Evolutionary conservation across 2,888 invertebrate genomes (phyloP).

Genomic region (Oxyscelio sp.): DNA sequence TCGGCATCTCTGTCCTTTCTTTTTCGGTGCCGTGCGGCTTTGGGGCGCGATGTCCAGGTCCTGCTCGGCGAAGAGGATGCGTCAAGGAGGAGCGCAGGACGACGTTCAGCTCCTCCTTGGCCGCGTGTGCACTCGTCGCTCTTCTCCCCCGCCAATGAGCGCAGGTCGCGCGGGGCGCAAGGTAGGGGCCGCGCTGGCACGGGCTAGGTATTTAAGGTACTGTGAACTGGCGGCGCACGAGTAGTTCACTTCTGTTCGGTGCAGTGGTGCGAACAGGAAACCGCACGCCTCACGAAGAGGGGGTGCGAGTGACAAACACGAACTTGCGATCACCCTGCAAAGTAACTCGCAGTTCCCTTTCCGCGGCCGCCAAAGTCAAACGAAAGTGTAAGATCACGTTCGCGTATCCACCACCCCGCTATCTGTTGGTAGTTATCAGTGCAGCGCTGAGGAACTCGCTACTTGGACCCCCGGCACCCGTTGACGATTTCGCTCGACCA

Average conservation of each 20-base stretch:
- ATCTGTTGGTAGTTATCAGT: no score
- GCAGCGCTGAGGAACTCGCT: no score
- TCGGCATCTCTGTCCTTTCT: constrained; percentile 31
- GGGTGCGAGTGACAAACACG: constrained; percentile 49
- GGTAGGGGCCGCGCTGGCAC: constrained; percentile 90
- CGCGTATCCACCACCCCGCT: no score
- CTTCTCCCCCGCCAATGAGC: constrained; percentile 85
- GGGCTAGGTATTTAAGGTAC: constrained; percentile 90
- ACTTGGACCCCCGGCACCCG: constrained; percentile 8
- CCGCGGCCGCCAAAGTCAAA: no score
- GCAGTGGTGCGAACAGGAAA: constrained; percentile 83
- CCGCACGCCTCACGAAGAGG: constrained; percentile 77
- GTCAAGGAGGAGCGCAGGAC: constrained; percentile 68
- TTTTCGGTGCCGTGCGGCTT: constrained; percentile 13
- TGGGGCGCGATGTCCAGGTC: constrained; percentile 73
- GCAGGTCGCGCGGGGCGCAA: constrained; percentile 89
- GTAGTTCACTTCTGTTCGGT: constrained; percentile 90
- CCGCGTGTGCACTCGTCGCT: constrained; percentile 78
- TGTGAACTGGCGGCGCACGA: constrained; percentile 90
- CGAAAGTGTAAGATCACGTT: no score
- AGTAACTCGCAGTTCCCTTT: no score
- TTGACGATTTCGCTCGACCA: constrained; percentile 2
- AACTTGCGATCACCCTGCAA: no score
- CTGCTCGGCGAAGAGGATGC: constrained; percentile 69
- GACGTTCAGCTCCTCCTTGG: constrained; percentile 74